A percentile compares a stretch with the other conserved stretches of the same genome.
phyloP scores from a whole-genome alignment of 2,888 invertebrate genomes.

The Rapana venosa region DNA sequence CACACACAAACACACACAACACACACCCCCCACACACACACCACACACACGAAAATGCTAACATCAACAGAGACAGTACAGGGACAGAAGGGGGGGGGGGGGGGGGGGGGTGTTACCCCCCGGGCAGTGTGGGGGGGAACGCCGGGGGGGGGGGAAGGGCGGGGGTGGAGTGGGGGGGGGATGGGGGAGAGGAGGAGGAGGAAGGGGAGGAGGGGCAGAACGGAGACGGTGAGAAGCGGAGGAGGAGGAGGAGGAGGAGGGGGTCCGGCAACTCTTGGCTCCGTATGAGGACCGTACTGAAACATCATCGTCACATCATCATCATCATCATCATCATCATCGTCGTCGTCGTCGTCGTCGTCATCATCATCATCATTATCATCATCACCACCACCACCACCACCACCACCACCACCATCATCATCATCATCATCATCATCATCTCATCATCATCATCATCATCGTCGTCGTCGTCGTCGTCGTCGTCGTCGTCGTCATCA shows the following conservation, averaged over 20 bases:
- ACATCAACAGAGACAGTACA: not conserved
- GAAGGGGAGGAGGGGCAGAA: not conserved
- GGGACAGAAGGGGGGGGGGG: too few species aligned
- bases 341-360: not conserved
- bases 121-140: not conserved
- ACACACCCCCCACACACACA: not conserved
- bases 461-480: constrained; percentile 13
- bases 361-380: not conserved
- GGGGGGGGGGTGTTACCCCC: not conserved
- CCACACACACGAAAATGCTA: not conserved
- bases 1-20: not conserved
- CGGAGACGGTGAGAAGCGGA: not conserved
- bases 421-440: constrained; percentile 28
- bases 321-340: not conserved
- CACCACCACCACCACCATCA: not conserved
- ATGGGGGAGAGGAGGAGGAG: not conserved
- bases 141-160: not conserved
- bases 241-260: too few species aligned
- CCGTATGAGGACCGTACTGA: not conserved
- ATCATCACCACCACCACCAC: not conserved
- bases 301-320: not conserved
- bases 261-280: not conserved
- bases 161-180: constrained; percentile 7
- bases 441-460: constrained; percentile 8
- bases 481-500: constrained; percentile 31